Base-by-base conservation (phyloP, 2,797 vertebrate genomes). In the Cossypha dichroa region DNA sequence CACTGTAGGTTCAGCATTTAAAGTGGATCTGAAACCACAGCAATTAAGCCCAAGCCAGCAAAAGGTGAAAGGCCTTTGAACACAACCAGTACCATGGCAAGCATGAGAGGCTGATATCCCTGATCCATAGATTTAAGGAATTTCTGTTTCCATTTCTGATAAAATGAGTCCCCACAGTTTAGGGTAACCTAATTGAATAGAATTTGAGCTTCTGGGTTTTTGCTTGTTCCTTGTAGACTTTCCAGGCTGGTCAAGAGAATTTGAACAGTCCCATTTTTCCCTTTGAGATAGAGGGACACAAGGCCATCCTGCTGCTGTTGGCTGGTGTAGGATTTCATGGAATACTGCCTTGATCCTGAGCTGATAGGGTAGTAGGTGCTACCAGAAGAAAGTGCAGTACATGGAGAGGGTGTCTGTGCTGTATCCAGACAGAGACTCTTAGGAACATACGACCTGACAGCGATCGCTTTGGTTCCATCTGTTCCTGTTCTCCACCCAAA, bases 401-500 rank as follows among this genome's bases (percentile, higher is more conserved):
- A 2, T 20, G 40, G 49, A 14, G 38, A 87, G 68, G 18, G 10
- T 66, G 72, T 68, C 81, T 90, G n/a, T 70, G 34, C 81, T 97
- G 0, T 93, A 73, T 76, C 51, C 91, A 91, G 89, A 40, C 52
- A 78, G 54, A 87, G 26, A 66, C 59, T 88, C 85, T 36, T 52
- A 36, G 2, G 82, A 96, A 79, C 83, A 91, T 88, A 91, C 54
- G 88, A 93, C 94, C 82, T 93, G 85, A 94, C 93, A 94, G 79
- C 18, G 0, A 85, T 77, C 33, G 49, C 90, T 64, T 95, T 90
- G 52, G 68, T 78, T 90, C 95, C 94, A 95, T 96, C 96, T 97
- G 94, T 92, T 94, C 48, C 86, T 73, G 16, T 82, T 96, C 90
- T 90, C 88, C 94, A 96, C 93, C 93, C 95, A 96, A 96, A 95